A percentile compares a stretch with the other conserved stretches of the same genome.
Evolutionary conservation across 2,113 vertebrate species (phyloP).

Genomic region (Rafetus swinhoei): DNA sequence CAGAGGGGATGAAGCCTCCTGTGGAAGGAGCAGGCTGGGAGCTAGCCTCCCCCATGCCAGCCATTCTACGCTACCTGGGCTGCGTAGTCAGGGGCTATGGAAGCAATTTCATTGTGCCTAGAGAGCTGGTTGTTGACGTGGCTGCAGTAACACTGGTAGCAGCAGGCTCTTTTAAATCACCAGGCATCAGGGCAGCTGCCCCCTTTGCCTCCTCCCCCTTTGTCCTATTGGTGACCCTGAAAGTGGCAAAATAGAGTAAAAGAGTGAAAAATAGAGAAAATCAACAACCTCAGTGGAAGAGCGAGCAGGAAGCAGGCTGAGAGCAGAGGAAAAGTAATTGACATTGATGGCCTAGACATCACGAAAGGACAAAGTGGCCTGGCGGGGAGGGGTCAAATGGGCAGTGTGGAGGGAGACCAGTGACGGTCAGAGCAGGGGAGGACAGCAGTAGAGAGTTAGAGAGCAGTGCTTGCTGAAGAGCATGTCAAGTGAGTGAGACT

Average conservation of each 20-base stretch:
- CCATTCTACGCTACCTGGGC: too few relatives aligned
- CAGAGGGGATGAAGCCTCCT: too few relatives aligned
- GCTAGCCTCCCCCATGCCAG: too few relatives aligned
- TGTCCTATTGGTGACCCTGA: background rate
- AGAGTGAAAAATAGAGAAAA: background rate
- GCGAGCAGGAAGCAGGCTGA: background rate
- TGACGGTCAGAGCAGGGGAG: background rate
- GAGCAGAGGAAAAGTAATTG: background rate
- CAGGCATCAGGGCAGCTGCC: too few relatives aligned
- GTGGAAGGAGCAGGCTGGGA: too few relatives aligned
- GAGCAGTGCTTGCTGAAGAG: background rate
- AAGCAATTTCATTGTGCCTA: too few relatives aligned
- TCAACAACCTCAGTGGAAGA: background rate
- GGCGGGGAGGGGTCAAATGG: background rate
- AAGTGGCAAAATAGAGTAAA: background rate
- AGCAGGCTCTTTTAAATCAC: too few relatives aligned
- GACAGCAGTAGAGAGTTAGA: background rate
- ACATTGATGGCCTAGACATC: background rate
- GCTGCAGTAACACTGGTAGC: too few relatives aligned
- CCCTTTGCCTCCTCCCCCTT: too few relatives aligned
- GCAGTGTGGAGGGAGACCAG: background rate
- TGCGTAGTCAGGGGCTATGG: too few relatives aligned
- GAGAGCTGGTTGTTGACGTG: too few relatives aligned
- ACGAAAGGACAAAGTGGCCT: background rate
- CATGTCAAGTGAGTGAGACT: background rate